Evolutionary conservation across 1,140 invertebrate species (phyloP).

Genomic region (Saxidomus purpurata): DNA sequence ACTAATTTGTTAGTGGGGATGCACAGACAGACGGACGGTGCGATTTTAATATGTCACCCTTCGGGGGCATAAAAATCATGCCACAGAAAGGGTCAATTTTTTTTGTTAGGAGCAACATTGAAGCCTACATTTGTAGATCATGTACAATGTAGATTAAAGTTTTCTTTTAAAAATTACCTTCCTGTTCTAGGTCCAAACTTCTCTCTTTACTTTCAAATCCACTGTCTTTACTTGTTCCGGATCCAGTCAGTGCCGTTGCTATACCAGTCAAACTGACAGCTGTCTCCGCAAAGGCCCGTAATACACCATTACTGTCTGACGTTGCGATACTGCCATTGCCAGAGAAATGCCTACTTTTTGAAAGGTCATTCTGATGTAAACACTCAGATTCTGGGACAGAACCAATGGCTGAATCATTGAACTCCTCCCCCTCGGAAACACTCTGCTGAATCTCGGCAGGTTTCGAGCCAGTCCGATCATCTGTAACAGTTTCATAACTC

Average conservation of each 20-base stretch:
- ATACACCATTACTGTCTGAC: background rate
- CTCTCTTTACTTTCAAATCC: constrained; percentile 57
- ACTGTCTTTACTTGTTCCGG: constrained; percentile 40
- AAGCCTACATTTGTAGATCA: too few species aligned
- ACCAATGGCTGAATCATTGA: constrained; percentile 50
- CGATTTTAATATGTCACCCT: too few species aligned
- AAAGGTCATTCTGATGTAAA: background rate
- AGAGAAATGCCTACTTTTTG: background rate
- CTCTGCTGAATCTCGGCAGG: background rate
- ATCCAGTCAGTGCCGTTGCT: constrained; percentile 29
- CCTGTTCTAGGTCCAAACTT: constrained; percentile 22
- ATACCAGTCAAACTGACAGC: constrained; percentile 37
- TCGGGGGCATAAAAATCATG: too few species aligned
- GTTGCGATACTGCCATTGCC: background rate
- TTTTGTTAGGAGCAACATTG: too few species aligned
- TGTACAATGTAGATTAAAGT: too few species aligned
- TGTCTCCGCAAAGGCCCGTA: background rate
- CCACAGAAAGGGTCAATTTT: too few species aligned
- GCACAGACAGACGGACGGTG: too few species aligned
- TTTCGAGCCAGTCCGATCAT: background rate
- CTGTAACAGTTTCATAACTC: background rate
- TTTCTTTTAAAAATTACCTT: background rate
- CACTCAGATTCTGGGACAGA: background rate
- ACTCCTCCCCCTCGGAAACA: background rate
- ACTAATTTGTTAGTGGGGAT: too few species aligned